Base-by-base conservation (phyloP, 2,888 invertebrate genomes). In the Nipponacmea schrenckii region DNA sequence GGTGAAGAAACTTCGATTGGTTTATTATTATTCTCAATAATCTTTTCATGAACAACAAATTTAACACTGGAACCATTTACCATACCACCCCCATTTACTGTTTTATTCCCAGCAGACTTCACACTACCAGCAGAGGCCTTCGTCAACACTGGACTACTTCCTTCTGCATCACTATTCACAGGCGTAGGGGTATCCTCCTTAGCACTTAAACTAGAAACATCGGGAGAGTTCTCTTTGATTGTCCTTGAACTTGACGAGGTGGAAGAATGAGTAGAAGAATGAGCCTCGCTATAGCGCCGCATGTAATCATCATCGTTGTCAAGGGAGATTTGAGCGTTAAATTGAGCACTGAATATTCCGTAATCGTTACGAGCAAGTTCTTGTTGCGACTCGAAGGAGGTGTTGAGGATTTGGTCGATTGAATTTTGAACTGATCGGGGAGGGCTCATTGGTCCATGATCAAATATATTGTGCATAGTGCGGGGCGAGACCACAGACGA, bases 141-240 rank as follows among this genome's bases (percentile, higher is more conserved):
- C 5, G 68, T 50, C 64, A 67, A 64, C 39, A 68, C 65, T 8
- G 71, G 67, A 48, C 64, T 50, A 64, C 68, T 73, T 31, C 73
- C 65, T 44, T 84, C 84, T 44, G 75, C 79, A 70, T 85, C 84
- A 68, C 84, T 84, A 78, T 84, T 83, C n/a, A 83, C 79, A 26
- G 83, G 83, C 4, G 83, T 83, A 8, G 80, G 77, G 64, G 80
- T 81, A 64, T 81, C 84, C 63, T 81, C 79, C 67, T 81, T 82
- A 31, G 80, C 71, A 10, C 72, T 69, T 4, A 79, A 79, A 12
- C 71, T 77, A 5, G 75, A 77, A 12, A 77, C 75, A 24, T 75
- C 64, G 8, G 76, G 79, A 12, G 76, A 77, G 26, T 70, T 70
- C n/a, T 71, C 74, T 27, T 71, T 74, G 46, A 76, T 63, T 14